Evolutionary conservation across 2,888 invertebrate genomes (phyloP), one percentile per base, ranked within the genome.

Genomic region (Auanema freiburgensis): DNA sequence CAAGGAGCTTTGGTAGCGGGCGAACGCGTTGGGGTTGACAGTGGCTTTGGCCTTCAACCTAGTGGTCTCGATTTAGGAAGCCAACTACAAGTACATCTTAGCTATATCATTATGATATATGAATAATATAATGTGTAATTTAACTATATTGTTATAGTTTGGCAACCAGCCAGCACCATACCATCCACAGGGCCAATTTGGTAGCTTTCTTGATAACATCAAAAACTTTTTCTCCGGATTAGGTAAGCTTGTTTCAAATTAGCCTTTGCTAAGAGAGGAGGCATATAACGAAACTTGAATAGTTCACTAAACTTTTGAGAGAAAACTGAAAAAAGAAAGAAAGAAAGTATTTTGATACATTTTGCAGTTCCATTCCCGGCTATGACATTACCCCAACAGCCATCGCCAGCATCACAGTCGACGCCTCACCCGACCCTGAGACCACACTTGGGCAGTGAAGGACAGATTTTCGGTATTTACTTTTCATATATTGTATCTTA

Each of bases 1-100:
- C 49, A 55, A 14, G 78, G 78, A 4, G 74, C 74, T 0, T 55
- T 78, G 11, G 65, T 78, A 6, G 78, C 74, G 8, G 74, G 75
- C 18, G 68, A 72, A 58, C 59, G 78, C 16, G 65, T 78, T 41
- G 78, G 78, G 1, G 71, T 76, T 11, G 59, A 59, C 43, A 52
- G 52, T 12, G 71, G 71, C 21, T 57, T 71, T 11, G 71, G 67
- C 18, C 67, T 59, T 44, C 63, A 65, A 6, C 61, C 63, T 3
- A 41, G 14, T 10, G 71, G 67, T 11, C 66, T 71, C 21, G 71
- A 71, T 46, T 62, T 71, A 57, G 71, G 71, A 49, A 68, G 68
- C 58, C 68, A 71, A 52, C 57, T 71, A 33, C 33, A 33, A 33
- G 33, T 33, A 33, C 33, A 33, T 33, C 8, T 33, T 33, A 33